phyloP scores from a whole-genome alignment of 2,888 invertebrate species.

The Shargacucullia verbasci region DNA sequence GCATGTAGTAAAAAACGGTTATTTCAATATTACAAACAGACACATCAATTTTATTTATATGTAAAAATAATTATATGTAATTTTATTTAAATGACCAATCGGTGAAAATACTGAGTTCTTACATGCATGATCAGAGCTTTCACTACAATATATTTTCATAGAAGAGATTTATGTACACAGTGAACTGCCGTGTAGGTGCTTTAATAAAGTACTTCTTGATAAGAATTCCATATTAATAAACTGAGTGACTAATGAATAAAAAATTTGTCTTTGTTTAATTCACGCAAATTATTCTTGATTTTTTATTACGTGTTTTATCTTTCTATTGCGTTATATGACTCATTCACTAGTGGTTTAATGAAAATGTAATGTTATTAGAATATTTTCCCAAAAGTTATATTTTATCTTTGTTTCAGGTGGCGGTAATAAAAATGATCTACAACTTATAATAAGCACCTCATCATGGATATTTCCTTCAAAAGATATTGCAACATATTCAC shows the following conservation, averaged over 20 bases:
- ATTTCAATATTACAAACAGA: too few relatives aligned
- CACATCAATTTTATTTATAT: too few relatives aligned
- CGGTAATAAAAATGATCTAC: conserved; percentile 36
- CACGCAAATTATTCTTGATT: conserved; percentile 2
- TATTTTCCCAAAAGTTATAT: background rate
- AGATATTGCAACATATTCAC: conserved; percentile 36
- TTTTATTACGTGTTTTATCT: conserved; percentile 32
- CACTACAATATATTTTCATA: too few relatives aligned
- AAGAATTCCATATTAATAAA: background rate
- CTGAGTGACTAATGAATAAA: conserved; percentile 7
- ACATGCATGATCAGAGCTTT: too few relatives aligned
- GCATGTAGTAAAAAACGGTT: too few relatives aligned
- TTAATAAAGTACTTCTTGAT: background rate
- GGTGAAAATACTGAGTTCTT: too few relatives aligned
- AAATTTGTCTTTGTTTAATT: conserved; percentile 20
- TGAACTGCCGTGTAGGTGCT: too few relatives aligned
- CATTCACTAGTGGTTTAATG: background rate
- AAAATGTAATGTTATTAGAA: too few relatives aligned
- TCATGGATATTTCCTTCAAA: conserved; percentile 43
- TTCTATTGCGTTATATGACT: conserved; percentile 6
- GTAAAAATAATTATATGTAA: too few relatives aligned
- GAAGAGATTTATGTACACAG: too few relatives aligned
- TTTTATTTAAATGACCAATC: too few relatives aligned
- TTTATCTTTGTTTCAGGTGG: conserved; percentile 39
- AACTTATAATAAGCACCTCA: conserved; percentile 20